Percentiles rank a stretch among this genome's conserved stretches.
Evolutionary conservation across 2,888 invertebrate species (phyloP).

Genomic region (Adineta ricciae): DNA sequence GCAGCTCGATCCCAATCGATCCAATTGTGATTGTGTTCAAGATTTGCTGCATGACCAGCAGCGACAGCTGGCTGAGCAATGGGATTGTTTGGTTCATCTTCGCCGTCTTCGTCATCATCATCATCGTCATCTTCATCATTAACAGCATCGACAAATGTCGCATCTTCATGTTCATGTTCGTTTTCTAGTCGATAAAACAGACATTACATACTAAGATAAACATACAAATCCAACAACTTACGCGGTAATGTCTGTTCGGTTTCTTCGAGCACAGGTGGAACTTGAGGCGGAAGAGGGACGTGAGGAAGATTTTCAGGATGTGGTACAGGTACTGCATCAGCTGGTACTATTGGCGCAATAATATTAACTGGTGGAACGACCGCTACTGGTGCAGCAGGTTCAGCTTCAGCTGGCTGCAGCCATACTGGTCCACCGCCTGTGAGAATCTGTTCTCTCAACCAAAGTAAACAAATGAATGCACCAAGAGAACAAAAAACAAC

Average conservation of each 20-base stretch:
- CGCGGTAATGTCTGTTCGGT: not conserved
- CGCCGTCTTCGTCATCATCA: conserved; percentile 44
- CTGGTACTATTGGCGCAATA: conserved; percentile 33
- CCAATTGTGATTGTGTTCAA: conserved; percentile 78
- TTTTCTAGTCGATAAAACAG: not conserved
- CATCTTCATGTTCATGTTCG: conserved; percentile 38
- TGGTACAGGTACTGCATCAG: not conserved
- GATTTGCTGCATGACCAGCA: conserved; percentile 32
- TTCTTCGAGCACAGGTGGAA: not conserved
- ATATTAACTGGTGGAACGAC: conserved; percentile 6
- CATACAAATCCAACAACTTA: not conserved
- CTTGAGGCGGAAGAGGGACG: not conserved
- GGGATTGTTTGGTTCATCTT: conserved; percentile 39
- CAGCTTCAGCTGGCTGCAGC: conserved; percentile 53
- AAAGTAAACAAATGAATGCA: conserved; percentile 88
- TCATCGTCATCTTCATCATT: conserved; percentile 36
- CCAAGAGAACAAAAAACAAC: conserved; percentile 89
- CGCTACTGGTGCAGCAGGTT: conserved; percentile 33
- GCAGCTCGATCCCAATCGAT: conserved; percentile 96
- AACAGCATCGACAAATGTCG: conserved; percentile 35
- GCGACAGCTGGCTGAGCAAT: conserved; percentile 24
- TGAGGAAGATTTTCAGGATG: not conserved
- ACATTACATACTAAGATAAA: not conserved
- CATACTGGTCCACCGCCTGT: conserved; percentile 94
- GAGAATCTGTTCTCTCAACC: conserved; percentile 92